Evolutionary conservation across 2,888 invertebrate genomes (phyloP).

Genomic region (Allacma fusca): DNA sequence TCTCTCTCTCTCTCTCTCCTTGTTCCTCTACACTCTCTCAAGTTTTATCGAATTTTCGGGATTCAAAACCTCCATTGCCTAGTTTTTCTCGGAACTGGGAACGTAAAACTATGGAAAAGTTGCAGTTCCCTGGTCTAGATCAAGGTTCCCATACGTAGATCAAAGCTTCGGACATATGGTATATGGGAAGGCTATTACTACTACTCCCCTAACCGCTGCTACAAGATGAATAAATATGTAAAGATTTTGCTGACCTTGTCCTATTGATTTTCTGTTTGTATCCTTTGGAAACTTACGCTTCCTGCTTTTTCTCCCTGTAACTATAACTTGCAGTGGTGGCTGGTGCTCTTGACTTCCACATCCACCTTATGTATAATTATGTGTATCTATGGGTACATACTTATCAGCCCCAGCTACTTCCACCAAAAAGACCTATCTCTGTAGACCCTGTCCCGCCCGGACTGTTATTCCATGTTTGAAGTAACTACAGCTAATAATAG

Average conservation of each 20-base stretch:
- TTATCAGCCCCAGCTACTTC: not conserved
- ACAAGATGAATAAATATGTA: conserved; percentile 31
- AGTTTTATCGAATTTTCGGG: too few relatives aligned
- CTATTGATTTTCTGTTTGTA: conserved; percentile 28
- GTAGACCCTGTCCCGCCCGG: conserved; percentile 7
- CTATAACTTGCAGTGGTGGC: not conserved
- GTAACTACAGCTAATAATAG: too few relatives aligned
- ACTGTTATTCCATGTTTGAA: not conserved
- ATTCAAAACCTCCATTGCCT: too few relatives aligned
- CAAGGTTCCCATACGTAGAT: too few relatives aligned
- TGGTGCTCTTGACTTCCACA: not conserved
- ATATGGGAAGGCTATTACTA: not conserved
- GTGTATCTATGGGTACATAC: not conserved
- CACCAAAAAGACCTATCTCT: not conserved
- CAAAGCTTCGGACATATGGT: not conserved
- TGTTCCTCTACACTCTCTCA: too few relatives aligned
- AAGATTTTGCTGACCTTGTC: conserved; percentile 38
- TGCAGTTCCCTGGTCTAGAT: too few relatives aligned
- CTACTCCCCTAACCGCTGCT: too few relatives aligned
- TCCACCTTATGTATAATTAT: not conserved
- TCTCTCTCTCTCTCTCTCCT: too few relatives aligned
- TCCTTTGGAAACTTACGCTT: not conserved
- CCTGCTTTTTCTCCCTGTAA: not conserved
- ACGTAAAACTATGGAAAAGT: not conserved
- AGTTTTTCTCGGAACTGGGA: not conserved